phyloP scores from a whole-genome alignment of 2,888 invertebrate genomes.

The Apamea epomidion region DNA sequence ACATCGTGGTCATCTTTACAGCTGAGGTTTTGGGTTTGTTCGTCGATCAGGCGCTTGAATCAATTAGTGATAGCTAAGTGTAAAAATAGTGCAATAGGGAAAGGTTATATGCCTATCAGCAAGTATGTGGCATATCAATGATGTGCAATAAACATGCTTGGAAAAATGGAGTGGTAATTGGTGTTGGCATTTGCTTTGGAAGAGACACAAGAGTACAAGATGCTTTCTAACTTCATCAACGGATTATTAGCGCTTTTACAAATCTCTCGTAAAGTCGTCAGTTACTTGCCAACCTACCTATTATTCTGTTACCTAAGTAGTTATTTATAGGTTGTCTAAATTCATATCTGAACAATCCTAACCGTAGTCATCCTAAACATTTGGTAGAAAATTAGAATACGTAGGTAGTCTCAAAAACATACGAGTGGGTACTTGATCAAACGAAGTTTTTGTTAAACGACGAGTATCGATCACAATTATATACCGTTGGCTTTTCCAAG shows the following conservation, averaged over 20 bases:
- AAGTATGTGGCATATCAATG: neutral
- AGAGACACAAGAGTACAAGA: no score
- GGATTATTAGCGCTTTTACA: no score
- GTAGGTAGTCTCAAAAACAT: neutral
- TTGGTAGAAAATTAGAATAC: no score
- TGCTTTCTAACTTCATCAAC: no score
- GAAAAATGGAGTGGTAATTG: neutral
- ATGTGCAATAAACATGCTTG: neutral
- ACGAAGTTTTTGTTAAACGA: conserved; percentile 38
- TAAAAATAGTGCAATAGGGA: neutral
- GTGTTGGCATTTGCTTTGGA: no score
- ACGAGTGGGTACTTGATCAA: conserved; percentile 21
- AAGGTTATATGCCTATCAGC: no score
- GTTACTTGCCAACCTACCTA: no score
- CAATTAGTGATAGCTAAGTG: neutral
- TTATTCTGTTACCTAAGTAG: no score
- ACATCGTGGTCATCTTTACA: neutral
- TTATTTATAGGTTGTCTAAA: no score
- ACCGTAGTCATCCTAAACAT: no score
- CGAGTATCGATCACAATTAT: conserved; percentile 33
- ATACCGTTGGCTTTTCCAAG: conserved; percentile 16
- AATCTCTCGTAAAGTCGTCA: no score
- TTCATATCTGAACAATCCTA: no score
- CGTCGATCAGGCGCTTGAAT: neutral
- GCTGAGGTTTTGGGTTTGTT: neutral